Evolutionary conservation across 2,888 invertebrate genomes (phyloP).

Genomic region (Timema podura): DNA sequence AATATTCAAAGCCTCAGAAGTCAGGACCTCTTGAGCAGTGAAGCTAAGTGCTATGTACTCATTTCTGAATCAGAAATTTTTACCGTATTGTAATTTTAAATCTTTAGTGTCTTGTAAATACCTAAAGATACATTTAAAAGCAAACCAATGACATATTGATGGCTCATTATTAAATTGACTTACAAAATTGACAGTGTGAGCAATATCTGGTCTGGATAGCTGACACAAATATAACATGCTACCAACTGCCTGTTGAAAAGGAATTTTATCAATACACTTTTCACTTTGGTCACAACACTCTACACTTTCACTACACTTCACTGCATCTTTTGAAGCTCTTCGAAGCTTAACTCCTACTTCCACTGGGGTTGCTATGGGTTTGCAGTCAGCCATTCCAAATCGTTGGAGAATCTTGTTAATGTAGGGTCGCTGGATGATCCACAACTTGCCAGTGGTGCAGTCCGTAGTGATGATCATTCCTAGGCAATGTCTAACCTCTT

Average conservation of each 20-base stretch:
- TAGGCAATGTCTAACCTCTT: neutral
- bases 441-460: neutral
- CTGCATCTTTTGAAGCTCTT: neutral
- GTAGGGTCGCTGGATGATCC: neutral
- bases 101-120: neutral
- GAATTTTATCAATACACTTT: neutral
- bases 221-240: neutral
- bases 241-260: neutral
- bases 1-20: too few relatives aligned
- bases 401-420: neutral
- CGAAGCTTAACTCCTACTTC: neutral
- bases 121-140: neutral
- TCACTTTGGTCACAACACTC: neutral
- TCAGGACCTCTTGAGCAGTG: too few relatives aligned
- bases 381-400: neutral
- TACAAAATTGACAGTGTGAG: neutral
- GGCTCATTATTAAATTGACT: neutral
- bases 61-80: too few relatives aligned
- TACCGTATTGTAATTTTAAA: neutral
- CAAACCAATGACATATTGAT: neutral
- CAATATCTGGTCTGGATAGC: neutral
- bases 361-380: neutral
- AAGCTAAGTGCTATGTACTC: too few relatives aligned
- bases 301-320: neutral
- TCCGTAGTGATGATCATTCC: neutral